These are phyloP conservation scores for Andinoacara biseriatus DNA, from an alignment of 2,113 vertebrate species.

Conservation along the genomic window DNA sequence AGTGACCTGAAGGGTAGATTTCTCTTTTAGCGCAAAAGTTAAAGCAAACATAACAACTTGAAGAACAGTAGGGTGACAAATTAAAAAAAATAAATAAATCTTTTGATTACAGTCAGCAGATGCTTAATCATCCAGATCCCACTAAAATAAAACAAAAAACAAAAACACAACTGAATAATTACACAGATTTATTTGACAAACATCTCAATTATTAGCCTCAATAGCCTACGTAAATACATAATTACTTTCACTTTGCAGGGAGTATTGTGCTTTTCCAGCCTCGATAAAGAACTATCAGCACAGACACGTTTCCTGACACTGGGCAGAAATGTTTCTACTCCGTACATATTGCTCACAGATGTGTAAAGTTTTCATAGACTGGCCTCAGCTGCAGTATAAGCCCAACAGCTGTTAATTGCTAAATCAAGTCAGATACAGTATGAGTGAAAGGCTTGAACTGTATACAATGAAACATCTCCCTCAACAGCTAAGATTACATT, in stretches of 20 bases:
- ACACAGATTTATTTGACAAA: conserved; percentile 31
- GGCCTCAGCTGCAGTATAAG: conserved; percentile 37
- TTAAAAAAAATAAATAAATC: not conserved
- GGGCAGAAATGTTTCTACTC: conserved; percentile 40
- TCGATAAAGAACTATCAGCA: conserved; percentile 45
- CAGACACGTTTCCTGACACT: conserved; percentile 62
- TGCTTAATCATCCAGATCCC: conserved; percentile 22
- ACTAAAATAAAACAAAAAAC: not conserved
- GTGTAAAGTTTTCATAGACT: conserved; percentile 54
- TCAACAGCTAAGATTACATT: conserved; percentile 42
- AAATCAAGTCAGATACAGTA: conserved; percentile 45
- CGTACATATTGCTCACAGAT: conserved; percentile 73
- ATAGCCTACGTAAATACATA: conserved; percentile 32
- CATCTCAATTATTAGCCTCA: conserved; percentile 8
- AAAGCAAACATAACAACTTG: not conserved
- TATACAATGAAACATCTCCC: conserved; percentile 24
- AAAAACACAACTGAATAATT: conserved; percentile 10
- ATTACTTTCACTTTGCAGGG: conserved; percentile 41
- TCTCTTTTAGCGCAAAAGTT: not conserved
- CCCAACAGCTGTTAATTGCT: conserved; percentile 66
- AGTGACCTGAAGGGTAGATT: conserved; percentile 16
- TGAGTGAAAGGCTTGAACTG: conserved; percentile 13
- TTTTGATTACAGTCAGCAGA: conserved; percentile 20
- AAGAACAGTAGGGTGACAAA: not conserved
- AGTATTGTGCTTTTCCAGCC: conserved; percentile 45